Evolutionary conservation across 2,888 invertebrate genomes (phyloP).

Genomic region (Ariolimax columbianus): DNA sequence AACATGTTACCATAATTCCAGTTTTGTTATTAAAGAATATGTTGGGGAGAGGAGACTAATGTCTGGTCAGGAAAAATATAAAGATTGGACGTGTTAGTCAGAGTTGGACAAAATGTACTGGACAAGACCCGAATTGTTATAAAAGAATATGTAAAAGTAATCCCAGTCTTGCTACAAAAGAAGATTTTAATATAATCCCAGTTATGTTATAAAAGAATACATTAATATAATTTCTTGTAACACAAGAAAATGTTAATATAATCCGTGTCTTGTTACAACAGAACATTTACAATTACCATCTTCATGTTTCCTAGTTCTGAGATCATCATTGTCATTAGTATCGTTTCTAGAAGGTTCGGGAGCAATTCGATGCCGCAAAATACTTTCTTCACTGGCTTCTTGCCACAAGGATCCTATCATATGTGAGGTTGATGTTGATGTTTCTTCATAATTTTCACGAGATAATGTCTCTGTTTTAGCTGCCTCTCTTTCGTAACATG

Average conservation of each 20-base stretch:
- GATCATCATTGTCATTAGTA: neutral
- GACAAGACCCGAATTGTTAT: too few relatives aligned
- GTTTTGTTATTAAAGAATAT: too few relatives aligned
- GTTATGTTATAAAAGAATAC: too few relatives aligned
- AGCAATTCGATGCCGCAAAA: conserved; percentile 46
- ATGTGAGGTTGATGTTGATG: neutral
- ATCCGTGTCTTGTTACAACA: neutral
- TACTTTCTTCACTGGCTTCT: neutral
- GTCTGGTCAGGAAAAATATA: too few relatives aligned
- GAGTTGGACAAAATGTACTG: too few relatives aligned
- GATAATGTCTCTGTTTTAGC: neutral
- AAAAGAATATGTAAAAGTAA: too few relatives aligned
- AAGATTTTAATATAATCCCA: too few relatives aligned
- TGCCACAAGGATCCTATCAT: neutral
- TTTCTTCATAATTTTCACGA: neutral
- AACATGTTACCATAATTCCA: too few relatives aligned
- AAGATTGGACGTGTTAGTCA: too few relatives aligned
- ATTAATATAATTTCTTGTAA: too few relatives aligned
- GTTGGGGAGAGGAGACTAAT: too few relatives aligned
- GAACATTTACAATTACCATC: neutral
- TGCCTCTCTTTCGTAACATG: neutral
- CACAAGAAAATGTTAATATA: neutral
- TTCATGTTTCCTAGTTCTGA: neutral
- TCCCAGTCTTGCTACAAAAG: too few relatives aligned
- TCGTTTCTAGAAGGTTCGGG: conserved; percentile 40